Conservation (phyloP, 2,888 invertebrate species). For the Chorisops tibialis region DNA sequence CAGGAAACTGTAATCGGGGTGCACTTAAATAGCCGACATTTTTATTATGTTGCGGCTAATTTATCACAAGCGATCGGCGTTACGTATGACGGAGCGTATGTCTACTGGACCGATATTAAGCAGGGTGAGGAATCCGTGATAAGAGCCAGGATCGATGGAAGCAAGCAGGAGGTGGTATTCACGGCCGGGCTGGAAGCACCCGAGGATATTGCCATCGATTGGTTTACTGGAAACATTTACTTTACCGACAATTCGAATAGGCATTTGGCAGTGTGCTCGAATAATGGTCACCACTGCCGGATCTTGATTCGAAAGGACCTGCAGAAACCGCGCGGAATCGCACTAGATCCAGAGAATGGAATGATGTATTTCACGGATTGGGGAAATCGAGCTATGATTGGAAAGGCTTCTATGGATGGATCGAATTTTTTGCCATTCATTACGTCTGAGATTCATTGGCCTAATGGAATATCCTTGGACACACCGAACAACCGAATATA, state of each 20-base stretch:
- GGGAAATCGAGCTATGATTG: slow-evolving; percentile 71
- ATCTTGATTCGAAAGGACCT: slow-evolving; percentile 60
- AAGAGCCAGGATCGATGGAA: slow-evolving; percentile 61
- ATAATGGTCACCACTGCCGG: slow-evolving; percentile 65
- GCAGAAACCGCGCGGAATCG: slow-evolving; percentile 67
- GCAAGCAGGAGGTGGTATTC: slow-evolving; percentile 59
- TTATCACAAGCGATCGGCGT: slow-evolving; percentile 63
- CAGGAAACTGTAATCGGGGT: slow-evolving; percentile 63
- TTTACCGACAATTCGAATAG: slow-evolving; percentile 71
- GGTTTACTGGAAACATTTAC: slow-evolving; percentile 76
- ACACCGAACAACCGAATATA: slow-evolving; percentile 74
- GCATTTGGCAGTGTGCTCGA: slow-evolving; percentile 70
- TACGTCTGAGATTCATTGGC: slow-evolving; percentile 65
- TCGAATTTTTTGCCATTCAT: slow-evolving; percentile 60
- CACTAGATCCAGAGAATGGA: slow-evolving; percentile 66
- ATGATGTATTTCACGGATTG: slow-evolving; percentile 92
- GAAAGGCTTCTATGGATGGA: slow-evolving; percentile 83
- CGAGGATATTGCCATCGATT: slow-evolving; percentile 74
- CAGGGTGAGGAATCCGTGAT: slow-evolving; percentile 69
- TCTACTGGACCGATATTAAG: slow-evolving; percentile 77
- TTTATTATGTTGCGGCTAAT: slow-evolving; percentile 52
- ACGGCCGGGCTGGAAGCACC: slow-evolving; percentile 68
- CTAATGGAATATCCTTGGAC: slow-evolving; percentile 84
- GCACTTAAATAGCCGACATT: slow-evolving; percentile 56
- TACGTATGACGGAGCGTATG: slow-evolving; percentile 63